Percentiles rank a stretch among this genome's conserved stretches.
Evolutionary conservation across 2,888 invertebrate genomes (phyloP).

Genomic region (Monoplex corrugatus): DNA sequence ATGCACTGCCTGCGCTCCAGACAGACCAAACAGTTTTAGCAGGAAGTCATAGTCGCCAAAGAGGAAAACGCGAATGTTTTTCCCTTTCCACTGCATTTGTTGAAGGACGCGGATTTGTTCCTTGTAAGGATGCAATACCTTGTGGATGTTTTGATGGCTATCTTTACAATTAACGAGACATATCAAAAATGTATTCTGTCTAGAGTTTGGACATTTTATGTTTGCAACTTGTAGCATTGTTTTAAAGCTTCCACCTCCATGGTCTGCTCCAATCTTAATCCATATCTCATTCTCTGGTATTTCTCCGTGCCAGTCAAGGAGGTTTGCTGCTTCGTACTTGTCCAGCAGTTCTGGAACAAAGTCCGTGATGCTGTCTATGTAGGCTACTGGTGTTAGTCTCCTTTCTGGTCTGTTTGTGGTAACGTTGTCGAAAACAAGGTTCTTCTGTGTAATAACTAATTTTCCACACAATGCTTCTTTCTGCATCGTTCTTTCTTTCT

Average conservation of each 20-base stretch:
- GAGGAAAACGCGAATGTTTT: conserved; percentile 11
- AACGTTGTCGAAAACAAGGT: too few species aligned
- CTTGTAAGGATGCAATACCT: background rate
- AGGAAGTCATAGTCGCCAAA: conserved; percentile 37
- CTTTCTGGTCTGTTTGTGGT: background rate
- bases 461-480: background rate
- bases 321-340: conserved; percentile 1
- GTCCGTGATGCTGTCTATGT: background rate
- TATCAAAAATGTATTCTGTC: conserved; percentile 32
- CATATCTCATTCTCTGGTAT: conserved; percentile 39
- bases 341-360: conserved; percentile 30
- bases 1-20: conserved; percentile 29
- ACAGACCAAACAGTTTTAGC: background rate
- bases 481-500: background rate
- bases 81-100: conserved; percentile 6
- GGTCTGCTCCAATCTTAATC: conserved; percentile 42
- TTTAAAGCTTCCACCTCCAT: conserved; percentile 36
- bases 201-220: conserved; percentile 11
- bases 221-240: conserved; percentile 34
- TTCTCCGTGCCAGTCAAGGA: conserved; percentile 20
- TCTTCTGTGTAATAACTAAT: background rate
- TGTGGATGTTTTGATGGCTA: conserved; percentile 1
- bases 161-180: conserved; percentile 35
- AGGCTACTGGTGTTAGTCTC: background rate
- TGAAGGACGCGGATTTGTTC: background rate